Evolutionary conservation across 2,888 invertebrate genomes (phyloP).

Genomic region (Acholoe squamosa): DNA sequence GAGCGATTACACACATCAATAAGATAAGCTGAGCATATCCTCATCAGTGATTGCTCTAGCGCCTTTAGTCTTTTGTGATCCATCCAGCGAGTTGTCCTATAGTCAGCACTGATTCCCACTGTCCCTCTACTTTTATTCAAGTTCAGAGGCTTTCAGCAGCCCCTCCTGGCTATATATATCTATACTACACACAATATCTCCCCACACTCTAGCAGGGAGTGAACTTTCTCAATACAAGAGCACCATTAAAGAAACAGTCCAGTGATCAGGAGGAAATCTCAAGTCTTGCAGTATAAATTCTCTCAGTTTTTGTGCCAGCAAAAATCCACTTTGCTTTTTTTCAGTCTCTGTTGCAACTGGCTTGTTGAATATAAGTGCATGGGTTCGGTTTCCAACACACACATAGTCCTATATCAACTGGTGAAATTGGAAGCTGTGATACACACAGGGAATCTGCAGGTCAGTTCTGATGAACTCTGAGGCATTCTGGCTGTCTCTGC

Average conservation of each 20-base stretch:
- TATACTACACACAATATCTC: not conserved
- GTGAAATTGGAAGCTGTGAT: not conserved
- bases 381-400: not conserved
- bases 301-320: constrained; percentile 6
- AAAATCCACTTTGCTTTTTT: not conserved
- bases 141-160: not conserved
- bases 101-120: not conserved
- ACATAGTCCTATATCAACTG: not conserved
- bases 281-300: not conserved
- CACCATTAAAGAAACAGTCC: not conserved
- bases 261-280: not conserved
- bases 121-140: not conserved
- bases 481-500: not conserved
- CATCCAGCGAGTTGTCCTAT: not conserved
- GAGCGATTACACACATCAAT: not conserved
- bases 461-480: not conserved
- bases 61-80: not conserved
- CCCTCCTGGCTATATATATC: not conserved
- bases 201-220: not conserved
- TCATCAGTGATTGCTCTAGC: not conserved
- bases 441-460: not conserved
- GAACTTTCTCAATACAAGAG: not conserved
- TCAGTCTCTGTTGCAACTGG: not conserved
- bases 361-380: not conserved
- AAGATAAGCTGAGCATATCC: not conserved